phyloP scores from a whole-genome alignment of 2,113 vertebrate species.

The Ardeotis arabs region DNA sequence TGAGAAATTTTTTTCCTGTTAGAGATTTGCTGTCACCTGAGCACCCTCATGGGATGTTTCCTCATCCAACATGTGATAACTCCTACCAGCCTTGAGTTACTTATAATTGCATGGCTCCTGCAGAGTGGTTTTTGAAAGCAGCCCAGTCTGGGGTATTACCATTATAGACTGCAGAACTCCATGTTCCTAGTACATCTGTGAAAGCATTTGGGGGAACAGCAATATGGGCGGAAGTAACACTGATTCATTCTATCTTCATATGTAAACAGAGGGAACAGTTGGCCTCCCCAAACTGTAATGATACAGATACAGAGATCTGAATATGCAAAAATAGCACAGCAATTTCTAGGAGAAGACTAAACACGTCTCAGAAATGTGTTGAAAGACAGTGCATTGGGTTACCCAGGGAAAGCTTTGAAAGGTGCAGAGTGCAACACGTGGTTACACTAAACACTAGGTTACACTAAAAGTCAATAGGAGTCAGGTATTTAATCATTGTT shows the following conservation, averaged over 20 bases:
- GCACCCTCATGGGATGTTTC: background rate
- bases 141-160: background rate
- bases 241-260: slow-evolving; percentile 61
- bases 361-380: background rate
- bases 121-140: background rate
- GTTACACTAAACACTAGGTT: background rate
- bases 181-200: slow-evolving; percentile 60
- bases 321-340: slow-evolving; percentile 35
- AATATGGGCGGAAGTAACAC: slow-evolving; percentile 25
- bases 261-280: slow-evolving; percentile 60
- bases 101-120: background rate
- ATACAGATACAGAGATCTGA: slow-evolving; percentile 20
- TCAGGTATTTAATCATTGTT: background rate
- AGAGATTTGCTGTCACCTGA: background rate
- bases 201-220: slow-evolving; percentile 48
- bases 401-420: background rate
- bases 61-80: background rate
- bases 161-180: slow-evolving; percentile 21
- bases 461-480: background rate
- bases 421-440: background rate
- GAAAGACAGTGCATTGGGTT: background rate
- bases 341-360: slow-evolving; percentile 34
- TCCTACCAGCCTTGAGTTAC: background rate
- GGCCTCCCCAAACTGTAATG: slow-evolving; percentile 45
- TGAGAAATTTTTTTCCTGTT: background rate